These are phyloP conservation scores for Lepidurus apus DNA, from an alignment of 1,140 invertebrate genomes.

Conservation along the genomic window DNA sequence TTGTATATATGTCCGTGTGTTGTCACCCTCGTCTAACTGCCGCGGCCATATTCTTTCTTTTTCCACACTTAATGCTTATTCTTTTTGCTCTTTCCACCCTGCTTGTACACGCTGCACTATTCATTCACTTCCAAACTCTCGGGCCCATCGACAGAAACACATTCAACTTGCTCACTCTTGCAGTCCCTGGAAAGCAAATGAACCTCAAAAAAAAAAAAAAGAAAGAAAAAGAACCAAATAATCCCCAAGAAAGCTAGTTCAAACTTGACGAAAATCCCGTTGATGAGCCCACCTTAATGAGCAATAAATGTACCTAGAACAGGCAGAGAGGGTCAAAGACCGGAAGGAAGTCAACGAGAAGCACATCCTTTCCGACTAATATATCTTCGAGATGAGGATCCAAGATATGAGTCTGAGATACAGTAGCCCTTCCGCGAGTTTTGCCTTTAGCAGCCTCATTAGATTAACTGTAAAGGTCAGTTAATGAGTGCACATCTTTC, in stretches of 20 bases:
- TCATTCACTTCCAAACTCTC: neutral
- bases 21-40: conserved; percentile 12
- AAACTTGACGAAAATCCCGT: conserved; percentile 15
- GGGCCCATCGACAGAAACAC: neutral
- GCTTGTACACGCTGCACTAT: neutral
- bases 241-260: neutral
- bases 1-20: conserved; percentile 6
- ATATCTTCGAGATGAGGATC: neutral
- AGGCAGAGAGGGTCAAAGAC: neutral
- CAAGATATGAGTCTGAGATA: neutral
- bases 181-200: neutral
- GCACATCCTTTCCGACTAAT: neutral
- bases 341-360: conserved; percentile 17
- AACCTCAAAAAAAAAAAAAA: neutral
- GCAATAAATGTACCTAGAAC: neutral
- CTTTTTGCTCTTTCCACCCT: neutral
- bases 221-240: neutral
- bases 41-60: neutral
- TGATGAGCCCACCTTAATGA: neutral
- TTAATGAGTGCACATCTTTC: conserved; percentile 4
- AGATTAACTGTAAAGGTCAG: conserved; percentile 15
- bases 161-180: neutral
- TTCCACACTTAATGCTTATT: neutral
- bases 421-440: neutral
- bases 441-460: neutral